Evolutionary conservation across 2,888 invertebrate genomes (phyloP), one percentile per base, ranked within the genome.

Genomic region (Aleiodes testaceus): DNA sequence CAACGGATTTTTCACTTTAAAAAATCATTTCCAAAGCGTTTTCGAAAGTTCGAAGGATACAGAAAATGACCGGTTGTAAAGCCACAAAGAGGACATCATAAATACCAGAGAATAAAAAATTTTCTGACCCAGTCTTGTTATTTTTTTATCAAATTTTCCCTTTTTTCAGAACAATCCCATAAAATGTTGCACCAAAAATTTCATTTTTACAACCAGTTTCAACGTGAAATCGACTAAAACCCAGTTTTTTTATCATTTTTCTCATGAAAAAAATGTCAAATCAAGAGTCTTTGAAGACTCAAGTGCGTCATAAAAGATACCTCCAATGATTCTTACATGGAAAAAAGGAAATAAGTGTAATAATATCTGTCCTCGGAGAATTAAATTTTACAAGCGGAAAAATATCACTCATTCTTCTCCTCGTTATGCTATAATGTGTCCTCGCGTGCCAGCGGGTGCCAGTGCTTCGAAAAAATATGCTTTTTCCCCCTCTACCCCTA

Each of bases 371-470:
- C 59, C 59, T 59, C 59, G 59, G 11, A 64, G 47, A 12, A 64
- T 47, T 47, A 63, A 63, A 45, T 22, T 63, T 49, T 47, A 47
- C 26, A 68, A 68, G 49, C 68, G 18, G 45, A 36, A 68, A 68
- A 68, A 68, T 68, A 68, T 68, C 42, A 49, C 11, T 68, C 30
- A 68, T 68, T 68, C 47, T 68, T 36, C 30, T 36, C 7, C n/a
- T 18, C 49, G 68, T 68, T 61, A 49, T 30, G 59, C 47, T 59
- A 14, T 61, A 59, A 50, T 9, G 63, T 79, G 82, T 79, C 81
- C 81, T 83, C 81, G 82, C 77, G 80, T 81, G 80, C 77, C 82
- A 80, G 81, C 82, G 77, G 81, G 82, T 78, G 74, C 76, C 77
- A 74, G 63, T 78, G 79, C 75, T 26, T 26, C 16, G 42, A 59